Conservation (phyloP, 2,797 vertebrate genomes). For the Danio choprae region DNA sequence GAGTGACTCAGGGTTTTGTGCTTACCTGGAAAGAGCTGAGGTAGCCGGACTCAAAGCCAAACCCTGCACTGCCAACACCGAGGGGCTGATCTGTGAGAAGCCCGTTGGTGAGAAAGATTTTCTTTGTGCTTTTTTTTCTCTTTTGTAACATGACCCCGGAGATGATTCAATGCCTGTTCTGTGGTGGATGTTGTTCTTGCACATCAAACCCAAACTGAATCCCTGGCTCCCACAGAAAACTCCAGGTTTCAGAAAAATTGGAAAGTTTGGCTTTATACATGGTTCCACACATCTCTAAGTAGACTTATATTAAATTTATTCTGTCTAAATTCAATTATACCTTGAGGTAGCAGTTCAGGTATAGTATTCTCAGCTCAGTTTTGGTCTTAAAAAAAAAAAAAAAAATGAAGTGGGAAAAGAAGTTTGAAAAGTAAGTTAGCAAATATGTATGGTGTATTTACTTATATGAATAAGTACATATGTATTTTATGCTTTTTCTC, state of each 20-base stretch:
- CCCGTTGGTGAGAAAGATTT: constrained; percentile 81
- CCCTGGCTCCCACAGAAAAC: neutral
- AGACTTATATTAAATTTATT: neutral
- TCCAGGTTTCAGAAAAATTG: neutral
- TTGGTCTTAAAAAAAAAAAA: neutral
- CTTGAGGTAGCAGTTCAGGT: neutral
- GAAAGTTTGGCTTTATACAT: neutral
- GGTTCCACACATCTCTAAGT: neutral
- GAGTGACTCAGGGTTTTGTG: constrained; percentile 92
- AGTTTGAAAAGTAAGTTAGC: no score
- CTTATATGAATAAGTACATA: no score
- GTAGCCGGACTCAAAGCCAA: constrained; percentile 87
- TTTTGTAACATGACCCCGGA: constrained; percentile 4
- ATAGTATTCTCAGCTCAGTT: neutral
- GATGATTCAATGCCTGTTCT: neutral
- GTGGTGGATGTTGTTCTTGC: neutral
- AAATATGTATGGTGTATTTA: no score
- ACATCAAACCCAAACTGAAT: constrained; percentile 14
- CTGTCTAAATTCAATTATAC: neutral
- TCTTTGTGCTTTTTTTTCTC: neutral
- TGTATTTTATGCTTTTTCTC: neutral
- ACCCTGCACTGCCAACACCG: constrained; percentile 86
- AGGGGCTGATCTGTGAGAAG: constrained; percentile 92
- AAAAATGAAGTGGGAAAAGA: no score
- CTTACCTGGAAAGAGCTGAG: constrained; percentile 83